Percentiles rank a stretch among this genome's conserved stretches.
Evolutionary conservation across 2,888 invertebrate genomes (phyloP).

Genomic region (Leptinotarsa haldemani): DNA sequence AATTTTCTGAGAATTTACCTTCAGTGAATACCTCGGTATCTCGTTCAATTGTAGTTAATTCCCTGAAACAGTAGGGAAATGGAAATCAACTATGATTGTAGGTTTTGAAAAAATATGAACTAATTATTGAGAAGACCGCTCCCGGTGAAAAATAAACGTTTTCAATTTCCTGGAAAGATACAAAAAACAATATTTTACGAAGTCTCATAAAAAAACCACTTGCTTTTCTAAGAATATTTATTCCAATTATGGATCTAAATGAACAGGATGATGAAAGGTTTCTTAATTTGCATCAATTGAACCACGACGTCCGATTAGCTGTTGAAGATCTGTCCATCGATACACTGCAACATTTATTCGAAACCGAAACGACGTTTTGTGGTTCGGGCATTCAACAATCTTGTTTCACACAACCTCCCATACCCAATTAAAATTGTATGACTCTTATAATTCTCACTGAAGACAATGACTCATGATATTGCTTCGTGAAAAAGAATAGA

Average conservation of each 20-base stretch:
- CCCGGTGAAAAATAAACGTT: no score
- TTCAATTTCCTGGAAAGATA: no score
- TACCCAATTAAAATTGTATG: background rate
- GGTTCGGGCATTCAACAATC: background rate
- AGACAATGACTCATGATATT: slow-evolving; percentile 9
- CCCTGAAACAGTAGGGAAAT: no score
- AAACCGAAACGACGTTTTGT: background rate
- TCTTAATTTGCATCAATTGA: background rate
- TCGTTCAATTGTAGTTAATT: no score
- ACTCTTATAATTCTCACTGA: slow-evolving; percentile 11
- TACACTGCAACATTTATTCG: background rate
- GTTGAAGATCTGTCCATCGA: background rate
- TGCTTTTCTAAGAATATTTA: no score
- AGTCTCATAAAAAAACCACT: no score
- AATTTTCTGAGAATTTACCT: no score
- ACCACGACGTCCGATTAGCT: background rate
- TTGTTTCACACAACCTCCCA: slow-evolving; percentile 3
- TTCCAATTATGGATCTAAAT: background rate
- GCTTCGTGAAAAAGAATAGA: background rate
- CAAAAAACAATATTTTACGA: no score
- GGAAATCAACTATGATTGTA: no score
- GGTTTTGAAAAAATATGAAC: no score
- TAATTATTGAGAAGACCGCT: no score
- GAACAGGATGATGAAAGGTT: background rate
- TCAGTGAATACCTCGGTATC: no score